Percentiles rank a stretch among this genome's conserved stretches.
These are phyloP conservation scores for Lagopus leucura DNA, from an alignment of 2,113 vertebrate genomes.

Conservation along the genomic window DNA sequence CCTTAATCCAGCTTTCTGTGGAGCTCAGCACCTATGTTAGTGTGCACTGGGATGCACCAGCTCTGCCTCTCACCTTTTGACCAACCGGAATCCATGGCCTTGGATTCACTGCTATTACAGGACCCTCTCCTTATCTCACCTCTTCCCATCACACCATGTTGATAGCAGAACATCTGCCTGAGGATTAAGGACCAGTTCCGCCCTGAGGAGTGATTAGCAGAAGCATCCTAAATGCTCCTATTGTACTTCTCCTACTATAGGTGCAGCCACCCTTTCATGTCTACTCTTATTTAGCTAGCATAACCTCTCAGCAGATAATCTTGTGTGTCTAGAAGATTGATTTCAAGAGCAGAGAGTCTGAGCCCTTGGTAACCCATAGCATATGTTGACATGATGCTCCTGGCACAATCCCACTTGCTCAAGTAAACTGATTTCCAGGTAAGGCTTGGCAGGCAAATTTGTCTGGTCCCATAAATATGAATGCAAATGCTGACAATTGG, in stretches of 20 bases:
- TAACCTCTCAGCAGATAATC: not conserved
- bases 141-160: not conserved
- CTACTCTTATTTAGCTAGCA: not conserved
- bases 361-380: not conserved
- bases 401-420: not conserved
- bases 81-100: not conserved
- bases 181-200: constrained; percentile 64
- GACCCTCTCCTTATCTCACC: constrained; percentile 60
- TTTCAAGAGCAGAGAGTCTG: not conserved
- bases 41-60: not conserved
- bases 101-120: constrained; percentile 69
- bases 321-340: not conserved
- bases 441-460: not conserved
- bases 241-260: not conserved
- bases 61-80: not conserved
- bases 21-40: not conserved
- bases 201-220: constrained; percentile 2
- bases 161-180: not conserved
- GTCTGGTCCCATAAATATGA: not conserved
- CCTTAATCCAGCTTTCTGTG: constrained; percentile 52
- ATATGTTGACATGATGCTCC: not conserved
- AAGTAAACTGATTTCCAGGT: not conserved
- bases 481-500: not conserved
- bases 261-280: not conserved
- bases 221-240: constrained; percentile 10